phyloP scores from a whole-genome alignment of 2,113 vertebrate genomes.

The Neogobius melanostomus region DNA sequence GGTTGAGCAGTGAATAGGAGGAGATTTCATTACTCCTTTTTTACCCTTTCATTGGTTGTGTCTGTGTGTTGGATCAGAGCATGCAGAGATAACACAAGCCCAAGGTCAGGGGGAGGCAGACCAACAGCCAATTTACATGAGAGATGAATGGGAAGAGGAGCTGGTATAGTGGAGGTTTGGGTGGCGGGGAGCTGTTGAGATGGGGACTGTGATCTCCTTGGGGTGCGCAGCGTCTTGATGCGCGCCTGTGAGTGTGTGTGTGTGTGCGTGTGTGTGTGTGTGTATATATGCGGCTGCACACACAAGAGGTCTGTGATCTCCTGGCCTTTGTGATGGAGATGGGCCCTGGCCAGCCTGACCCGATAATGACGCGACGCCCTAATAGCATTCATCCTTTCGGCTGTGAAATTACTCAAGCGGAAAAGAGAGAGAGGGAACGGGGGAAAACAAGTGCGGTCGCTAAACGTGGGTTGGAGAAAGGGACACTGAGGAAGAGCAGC shows the following conservation, averaged over 20 bases:
- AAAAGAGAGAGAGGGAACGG: slow-evolving; percentile 55
- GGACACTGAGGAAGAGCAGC: slow-evolving; percentile 39
- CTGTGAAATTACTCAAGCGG: slow-evolving; percentile 72
- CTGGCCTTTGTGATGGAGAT: slow-evolving; percentile 80
- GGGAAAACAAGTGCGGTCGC: slow-evolving; percentile 38
- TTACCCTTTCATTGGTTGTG: slow-evolving; percentile 50
- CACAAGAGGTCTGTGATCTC: slow-evolving; percentile 72
- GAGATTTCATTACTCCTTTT: slow-evolving; percentile 40
- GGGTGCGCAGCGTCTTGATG: slow-evolving; percentile 29
- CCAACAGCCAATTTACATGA: slow-evolving; percentile 77
- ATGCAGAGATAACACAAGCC: slow-evolving; percentile 68
- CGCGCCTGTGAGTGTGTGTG: background rate
- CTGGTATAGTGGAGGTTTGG: slow-evolving; percentile 51
- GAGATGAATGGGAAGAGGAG: slow-evolving; percentile 69
- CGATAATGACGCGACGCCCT: slow-evolving; percentile 76
- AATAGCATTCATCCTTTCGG: slow-evolving; percentile 78
- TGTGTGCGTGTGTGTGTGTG: background rate
- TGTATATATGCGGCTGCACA: slow-evolving; percentile 1
- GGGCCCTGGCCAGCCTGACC: slow-evolving; percentile 64
- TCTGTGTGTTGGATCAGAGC: slow-evolving; percentile 64
- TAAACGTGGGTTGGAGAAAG: slow-evolving; percentile 35
- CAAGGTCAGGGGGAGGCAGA: slow-evolving; percentile 75
- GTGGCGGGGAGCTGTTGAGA: slow-evolving; percentile 42
- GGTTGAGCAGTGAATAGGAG: slow-evolving; percentile 48
- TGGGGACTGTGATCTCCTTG: slow-evolving; percentile 69